These are phyloP conservation scores for Echiichthys vipera DNA, from an alignment of 2,797 vertebrate genomes.

Conservation along the genomic window DNA sequence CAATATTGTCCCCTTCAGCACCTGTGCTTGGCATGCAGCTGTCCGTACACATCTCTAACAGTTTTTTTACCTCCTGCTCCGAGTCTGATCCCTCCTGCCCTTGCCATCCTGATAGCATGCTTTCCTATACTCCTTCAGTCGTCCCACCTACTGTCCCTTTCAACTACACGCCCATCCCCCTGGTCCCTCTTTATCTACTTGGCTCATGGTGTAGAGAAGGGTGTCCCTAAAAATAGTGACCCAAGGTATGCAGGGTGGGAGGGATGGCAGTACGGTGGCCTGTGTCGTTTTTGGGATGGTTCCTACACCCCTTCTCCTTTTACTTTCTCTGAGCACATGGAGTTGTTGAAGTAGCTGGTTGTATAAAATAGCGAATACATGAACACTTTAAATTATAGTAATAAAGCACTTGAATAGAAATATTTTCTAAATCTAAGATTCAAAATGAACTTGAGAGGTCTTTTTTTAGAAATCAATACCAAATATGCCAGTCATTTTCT, in stretches of 20 bases:
- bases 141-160: conserved; percentile 51
- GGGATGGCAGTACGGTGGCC: conserved; percentile 53
- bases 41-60: conserved; percentile 66
- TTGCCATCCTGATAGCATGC: conserved; percentile 47
- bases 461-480: not conserved
- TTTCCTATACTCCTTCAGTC: conserved; percentile 41
- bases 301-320: conserved; percentile 39
- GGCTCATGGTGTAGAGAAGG: conserved; percentile 56
- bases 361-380: conserved; percentile 30
- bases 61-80: conserved; percentile 50
- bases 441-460: not conserved
- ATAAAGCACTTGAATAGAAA: not conserved
- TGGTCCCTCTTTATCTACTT: conserved; percentile 70
- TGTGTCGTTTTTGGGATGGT: conserved; percentile 71
- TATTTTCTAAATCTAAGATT: not conserved
- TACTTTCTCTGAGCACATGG: conserved; percentile 57
- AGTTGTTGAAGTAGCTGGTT: conserved; percentile 16
- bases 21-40: conserved; percentile 78
- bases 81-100: conserved; percentile 27
- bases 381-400: not conserved
- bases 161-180: conserved; percentile 24
- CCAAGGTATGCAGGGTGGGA: conserved; percentile 72
- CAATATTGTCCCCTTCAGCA: conserved; percentile 61
- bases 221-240: conserved; percentile 83
- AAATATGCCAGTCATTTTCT: not conserved